Percentiles rank a stretch among this genome's conserved stretches.
Conservation (phyloP, 2,113 vertebrate genomes). For the Hemiscyllium ocellatum region DNA sequence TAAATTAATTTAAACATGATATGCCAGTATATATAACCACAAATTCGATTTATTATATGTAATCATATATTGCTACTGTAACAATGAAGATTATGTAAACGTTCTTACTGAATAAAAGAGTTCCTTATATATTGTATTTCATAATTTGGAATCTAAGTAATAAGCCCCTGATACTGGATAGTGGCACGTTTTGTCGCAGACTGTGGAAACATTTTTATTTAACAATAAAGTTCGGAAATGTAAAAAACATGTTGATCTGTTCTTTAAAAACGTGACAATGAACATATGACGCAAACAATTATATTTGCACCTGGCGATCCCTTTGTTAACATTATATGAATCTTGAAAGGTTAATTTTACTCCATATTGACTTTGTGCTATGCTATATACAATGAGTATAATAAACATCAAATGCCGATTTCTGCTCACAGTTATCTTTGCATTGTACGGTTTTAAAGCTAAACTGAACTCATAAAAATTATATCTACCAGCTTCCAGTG, state of each 20-base stretch:
- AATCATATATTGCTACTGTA: neutral
- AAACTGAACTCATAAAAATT: neutral
- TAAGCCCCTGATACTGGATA: neutral
- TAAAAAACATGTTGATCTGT: neutral
- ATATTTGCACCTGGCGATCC: neutral
- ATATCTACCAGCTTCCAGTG: neutral
- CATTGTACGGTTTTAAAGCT: neutral
- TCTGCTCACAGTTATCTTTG: neutral
- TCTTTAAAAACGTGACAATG: neutral
- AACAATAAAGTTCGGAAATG: neutral
- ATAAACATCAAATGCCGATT: neutral
- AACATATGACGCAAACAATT: neutral
- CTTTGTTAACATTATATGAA: slow-evolving; percentile 18
- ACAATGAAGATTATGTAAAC: neutral
- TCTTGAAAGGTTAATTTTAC: neutral
- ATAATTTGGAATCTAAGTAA: neutral
- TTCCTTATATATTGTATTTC: neutral
- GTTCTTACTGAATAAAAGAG: neutral
- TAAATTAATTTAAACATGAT: slow-evolving; percentile 16
- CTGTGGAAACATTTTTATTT: neutral
- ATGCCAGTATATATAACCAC: neutral
- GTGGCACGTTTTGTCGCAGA: neutral
- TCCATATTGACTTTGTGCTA: neutral
- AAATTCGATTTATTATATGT: neutral
- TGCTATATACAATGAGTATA: neutral